Evolutionary conservation across 2,113 vertebrate genomes (phyloP).

Genomic region (Capra hircus): DNA sequence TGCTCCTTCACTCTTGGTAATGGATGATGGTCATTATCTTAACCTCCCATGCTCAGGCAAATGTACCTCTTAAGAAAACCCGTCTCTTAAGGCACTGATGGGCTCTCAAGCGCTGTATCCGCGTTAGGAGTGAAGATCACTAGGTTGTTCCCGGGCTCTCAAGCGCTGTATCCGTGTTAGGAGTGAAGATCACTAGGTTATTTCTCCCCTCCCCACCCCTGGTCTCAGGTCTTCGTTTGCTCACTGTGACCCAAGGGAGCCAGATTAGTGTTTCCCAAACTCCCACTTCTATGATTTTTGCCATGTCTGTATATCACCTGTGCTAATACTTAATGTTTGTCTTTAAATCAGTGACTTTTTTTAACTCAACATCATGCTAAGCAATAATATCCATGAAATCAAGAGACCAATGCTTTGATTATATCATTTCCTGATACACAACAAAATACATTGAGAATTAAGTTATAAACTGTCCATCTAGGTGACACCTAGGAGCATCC

Average conservation of each 20-base stretch:
- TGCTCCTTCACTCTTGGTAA: not conserved
- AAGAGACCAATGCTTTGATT: not conserved
- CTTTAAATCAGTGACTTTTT: not conserved
- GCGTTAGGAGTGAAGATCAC: not conserved
- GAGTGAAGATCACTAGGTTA: not conserved
- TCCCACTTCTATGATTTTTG: not conserved
- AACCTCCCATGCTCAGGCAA: not conserved
- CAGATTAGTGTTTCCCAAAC: not conserved
- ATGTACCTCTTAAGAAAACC: not conserved
- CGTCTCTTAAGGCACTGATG: not conserved
- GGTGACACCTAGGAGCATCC: not conserved
- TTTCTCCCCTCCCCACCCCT: accelerated
- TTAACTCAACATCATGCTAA: not conserved
- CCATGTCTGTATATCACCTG: not conserved
- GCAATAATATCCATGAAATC: not conserved
- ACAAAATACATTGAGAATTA: not conserved
- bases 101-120: not conserved
- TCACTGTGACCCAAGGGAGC: not conserved
- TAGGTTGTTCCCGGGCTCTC: not conserved
- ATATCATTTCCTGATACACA: not conserved
- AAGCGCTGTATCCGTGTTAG: not conserved
- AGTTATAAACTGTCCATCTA: not conserved
- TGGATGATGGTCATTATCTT: not conserved
- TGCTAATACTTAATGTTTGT: not conserved
- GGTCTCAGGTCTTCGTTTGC: not conserved